phyloP scores from a whole-genome alignment of 1,140 invertebrate genomes.

The Zaprionus nigranus region DNA sequence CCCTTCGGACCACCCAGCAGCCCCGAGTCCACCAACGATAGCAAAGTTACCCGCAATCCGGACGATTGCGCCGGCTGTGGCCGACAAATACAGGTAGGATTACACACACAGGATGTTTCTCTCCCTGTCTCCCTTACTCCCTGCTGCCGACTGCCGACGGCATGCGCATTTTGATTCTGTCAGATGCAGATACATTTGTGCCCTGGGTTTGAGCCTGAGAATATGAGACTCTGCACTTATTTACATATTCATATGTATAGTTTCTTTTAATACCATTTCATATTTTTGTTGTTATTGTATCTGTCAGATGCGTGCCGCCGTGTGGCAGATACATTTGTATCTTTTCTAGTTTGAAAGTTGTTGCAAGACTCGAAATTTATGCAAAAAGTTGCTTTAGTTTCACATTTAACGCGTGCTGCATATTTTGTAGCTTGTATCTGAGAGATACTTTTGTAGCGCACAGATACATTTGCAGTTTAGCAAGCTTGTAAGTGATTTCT shows the following conservation, averaged over 20 bases:
- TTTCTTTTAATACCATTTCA: not conserved
- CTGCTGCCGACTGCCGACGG: not conserved
- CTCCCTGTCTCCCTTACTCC: not conserved
- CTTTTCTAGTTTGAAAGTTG: not conserved
- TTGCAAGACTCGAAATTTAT: not conserved
- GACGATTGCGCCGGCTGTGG: constrained; percentile 84
- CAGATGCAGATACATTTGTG: not conserved
- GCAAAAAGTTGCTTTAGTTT: not conserved
- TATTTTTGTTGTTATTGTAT: not conserved
- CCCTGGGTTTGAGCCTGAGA: too few species aligned
- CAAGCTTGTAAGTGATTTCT: not conserved
- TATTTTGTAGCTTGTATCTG: not conserved
- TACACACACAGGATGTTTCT: not conserved
- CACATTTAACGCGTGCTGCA: not conserved
- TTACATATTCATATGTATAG: not conserved
- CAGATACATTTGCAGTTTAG: not conserved
- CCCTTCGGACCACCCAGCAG: constrained; percentile 82
- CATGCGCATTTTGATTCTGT: not conserved
- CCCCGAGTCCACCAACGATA: constrained; percentile 80
- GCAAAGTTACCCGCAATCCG: constrained; percentile 68
- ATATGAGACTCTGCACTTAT: not conserved
- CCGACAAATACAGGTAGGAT: constrained; percentile 80
- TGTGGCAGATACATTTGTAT: constrained; percentile 6
- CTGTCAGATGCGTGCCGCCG: not conserved
- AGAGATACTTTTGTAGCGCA: not conserved